Percentiles rank a stretch among this genome's conserved stretches.
These are phyloP conservation scores for Alethe diademata DNA, from an alignment of 2,113 vertebrate species.

Conservation along the genomic window DNA sequence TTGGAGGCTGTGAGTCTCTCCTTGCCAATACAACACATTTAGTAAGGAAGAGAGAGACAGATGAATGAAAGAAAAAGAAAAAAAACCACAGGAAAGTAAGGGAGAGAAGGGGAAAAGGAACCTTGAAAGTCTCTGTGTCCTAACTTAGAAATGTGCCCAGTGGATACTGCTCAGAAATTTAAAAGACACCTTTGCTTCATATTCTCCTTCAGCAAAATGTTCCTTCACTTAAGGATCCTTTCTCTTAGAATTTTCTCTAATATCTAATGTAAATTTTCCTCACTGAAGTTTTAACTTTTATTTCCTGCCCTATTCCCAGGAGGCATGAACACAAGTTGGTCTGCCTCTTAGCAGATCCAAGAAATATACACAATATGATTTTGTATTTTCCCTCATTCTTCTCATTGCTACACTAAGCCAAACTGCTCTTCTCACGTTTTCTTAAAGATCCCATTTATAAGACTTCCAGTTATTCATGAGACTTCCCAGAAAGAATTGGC, in stretches of 20 bases:
- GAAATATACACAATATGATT: not conserved
- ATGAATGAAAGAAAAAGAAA: not conserved
- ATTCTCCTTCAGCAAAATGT: not conserved
- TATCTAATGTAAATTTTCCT: not conserved
- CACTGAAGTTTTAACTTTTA: not conserved
- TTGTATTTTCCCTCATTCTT: not conserved
- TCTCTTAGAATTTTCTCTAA: not conserved
- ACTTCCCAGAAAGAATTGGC: not conserved
- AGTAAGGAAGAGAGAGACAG: not conserved
- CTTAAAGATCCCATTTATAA: not conserved
- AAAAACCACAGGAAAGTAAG: not conserved
- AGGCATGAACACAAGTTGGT: not conserved
- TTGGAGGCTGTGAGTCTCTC: not conserved
- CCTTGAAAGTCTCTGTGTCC: not conserved
- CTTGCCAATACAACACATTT: not conserved
- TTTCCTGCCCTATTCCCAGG: not conserved
- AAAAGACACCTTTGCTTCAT: not conserved
- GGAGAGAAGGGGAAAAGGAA: not conserved
- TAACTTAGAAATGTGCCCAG: not conserved
- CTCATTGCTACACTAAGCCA: not conserved
- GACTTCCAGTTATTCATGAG: not conserved
- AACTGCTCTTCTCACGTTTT: not conserved
- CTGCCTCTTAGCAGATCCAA: not conserved
- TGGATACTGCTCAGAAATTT: not conserved
- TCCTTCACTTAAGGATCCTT: not conserved